Percentiles rank a stretch among this genome's conserved stretches.
Conservation (phyloP, 2,797 vertebrate genomes). For the Mus caroli region DNA sequence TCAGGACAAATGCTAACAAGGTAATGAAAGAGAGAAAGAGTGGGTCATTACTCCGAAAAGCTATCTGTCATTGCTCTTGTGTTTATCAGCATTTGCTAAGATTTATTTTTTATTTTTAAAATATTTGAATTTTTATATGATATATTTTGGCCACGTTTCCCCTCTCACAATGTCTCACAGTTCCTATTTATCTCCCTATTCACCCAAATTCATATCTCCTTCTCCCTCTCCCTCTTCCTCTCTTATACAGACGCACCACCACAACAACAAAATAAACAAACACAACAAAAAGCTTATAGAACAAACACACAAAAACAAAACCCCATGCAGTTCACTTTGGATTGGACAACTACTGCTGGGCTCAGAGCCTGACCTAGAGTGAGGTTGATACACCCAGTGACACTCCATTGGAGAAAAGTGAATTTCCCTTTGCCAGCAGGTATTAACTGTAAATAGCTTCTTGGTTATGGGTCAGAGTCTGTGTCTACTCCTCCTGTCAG, state of each 20-base stretch:
- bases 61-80: background rate
- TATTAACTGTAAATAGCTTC: background rate
- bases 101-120: background rate
- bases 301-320: background rate
- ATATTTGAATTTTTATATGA: background rate
- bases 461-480: background rate
- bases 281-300: background rate
- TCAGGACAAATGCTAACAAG: slow-evolving; percentile 20
- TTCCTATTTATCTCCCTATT: background rate
- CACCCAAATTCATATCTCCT: background rate
- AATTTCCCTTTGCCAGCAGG: background rate
- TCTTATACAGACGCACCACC: background rate
- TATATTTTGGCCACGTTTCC: background rate
- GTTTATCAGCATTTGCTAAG: background rate
- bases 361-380: background rate
- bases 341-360: background rate
- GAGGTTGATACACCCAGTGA: background rate
- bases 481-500: background rate
- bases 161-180: background rate
- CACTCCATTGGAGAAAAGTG: background rate
- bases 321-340: background rate
- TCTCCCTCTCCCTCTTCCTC: background rate
- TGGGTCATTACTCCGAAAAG: background rate
- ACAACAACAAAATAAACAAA: background rate
- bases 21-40: slow-evolving; percentile 55